Evolutionary conservation across 2,888 invertebrate species (phyloP), one percentile per base, ranked within the genome.

Genomic region (Dolichomitus sp.): DNA sequence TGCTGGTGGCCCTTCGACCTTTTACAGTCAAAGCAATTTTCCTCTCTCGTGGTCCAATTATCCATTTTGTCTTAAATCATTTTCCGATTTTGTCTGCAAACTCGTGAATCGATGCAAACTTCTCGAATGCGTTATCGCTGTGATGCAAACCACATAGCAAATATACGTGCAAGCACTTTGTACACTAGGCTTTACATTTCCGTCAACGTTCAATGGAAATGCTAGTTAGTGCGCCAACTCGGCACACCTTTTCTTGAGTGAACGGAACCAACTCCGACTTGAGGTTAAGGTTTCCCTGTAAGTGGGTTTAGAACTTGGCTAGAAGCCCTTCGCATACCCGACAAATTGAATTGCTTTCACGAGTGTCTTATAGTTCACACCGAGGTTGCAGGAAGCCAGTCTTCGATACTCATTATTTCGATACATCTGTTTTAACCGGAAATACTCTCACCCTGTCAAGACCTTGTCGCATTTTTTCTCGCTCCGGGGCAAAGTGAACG

Each of bases 171-270:
- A 59, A 59, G 23, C 2, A n/a, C 12, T 33, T 57, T 59, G 33
- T 30, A 17, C n/a, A 17, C 30, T 59, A 7, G 9, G 30, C 9
- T 59, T 85, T 80, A 77, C 74, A 84, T 79, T 69, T 27, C n/a
- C 52, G 66, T 83, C 68, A 77, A 82, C 65, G 78, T 79, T 77
- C 50, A 54, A 78, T 80, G 77, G 83, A 80, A 84, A 81, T 78
- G 75, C 54, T 65, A 80, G 75, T 73, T 63, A 68, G 66, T 63
- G 14, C 66, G 23, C 9, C 63, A 68, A 74, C 37, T 11, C 59
- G 68, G 72, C 65, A 33, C 74, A 77, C 73, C 74, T 57, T 37
- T 40, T 69, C 50, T 48, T n/a, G 17, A 48, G 17, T 50, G 23
- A 19, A 37, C 42, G 6, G 50, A 66, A 37, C 52, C 50, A 14